These are phyloP conservation scores for Sphaerophoria rueppellii DNA, from an alignment of 2,888 invertebrate species.

Conservation along the genomic window DNA sequence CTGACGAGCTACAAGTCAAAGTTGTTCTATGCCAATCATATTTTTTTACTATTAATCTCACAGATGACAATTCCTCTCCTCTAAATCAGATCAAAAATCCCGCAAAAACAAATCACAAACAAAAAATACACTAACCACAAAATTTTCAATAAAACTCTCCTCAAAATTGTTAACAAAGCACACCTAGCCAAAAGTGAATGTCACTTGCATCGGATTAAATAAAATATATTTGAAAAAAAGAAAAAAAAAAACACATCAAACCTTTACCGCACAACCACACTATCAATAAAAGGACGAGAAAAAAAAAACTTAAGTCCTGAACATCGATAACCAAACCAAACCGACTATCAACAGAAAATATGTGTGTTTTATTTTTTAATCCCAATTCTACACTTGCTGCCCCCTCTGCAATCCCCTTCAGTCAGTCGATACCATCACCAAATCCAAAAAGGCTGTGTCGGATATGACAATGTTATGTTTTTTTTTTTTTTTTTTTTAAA, in stretches of 20 bases:
- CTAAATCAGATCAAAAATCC: neutral
- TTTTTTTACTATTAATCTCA: no score
- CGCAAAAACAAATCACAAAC: neutral
- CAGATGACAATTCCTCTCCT: no score
- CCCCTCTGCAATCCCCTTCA: no score
- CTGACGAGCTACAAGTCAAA: no score
- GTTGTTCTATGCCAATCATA: no score
- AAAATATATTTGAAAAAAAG: conserved; percentile 58
- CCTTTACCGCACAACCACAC: conserved; percentile 41
- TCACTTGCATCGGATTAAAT: conserved; percentile 55
- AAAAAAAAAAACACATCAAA: conserved; percentile 56
- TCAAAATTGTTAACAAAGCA: conserved; percentile 46
- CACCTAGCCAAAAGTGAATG: conserved; percentile 29
- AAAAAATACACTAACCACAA: neutral
- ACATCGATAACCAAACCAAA: conserved; percentile 49
- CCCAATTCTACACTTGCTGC: neutral
- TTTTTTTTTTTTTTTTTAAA: conserved; percentile 44
- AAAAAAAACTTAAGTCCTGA: conserved; percentile 11
- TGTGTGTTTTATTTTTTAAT: conserved; percentile 41
- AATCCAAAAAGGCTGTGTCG: conserved; percentile 3
- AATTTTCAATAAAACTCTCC: conserved; percentile 46
- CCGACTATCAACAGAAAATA: conserved; percentile 46
- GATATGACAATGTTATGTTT: conserved; percentile 12
- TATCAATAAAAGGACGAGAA: conserved; percentile 24
- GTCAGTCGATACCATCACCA: neutral